Conservation (phyloP, 1,140 invertebrate genomes). For the Aricia agestis region DNA sequence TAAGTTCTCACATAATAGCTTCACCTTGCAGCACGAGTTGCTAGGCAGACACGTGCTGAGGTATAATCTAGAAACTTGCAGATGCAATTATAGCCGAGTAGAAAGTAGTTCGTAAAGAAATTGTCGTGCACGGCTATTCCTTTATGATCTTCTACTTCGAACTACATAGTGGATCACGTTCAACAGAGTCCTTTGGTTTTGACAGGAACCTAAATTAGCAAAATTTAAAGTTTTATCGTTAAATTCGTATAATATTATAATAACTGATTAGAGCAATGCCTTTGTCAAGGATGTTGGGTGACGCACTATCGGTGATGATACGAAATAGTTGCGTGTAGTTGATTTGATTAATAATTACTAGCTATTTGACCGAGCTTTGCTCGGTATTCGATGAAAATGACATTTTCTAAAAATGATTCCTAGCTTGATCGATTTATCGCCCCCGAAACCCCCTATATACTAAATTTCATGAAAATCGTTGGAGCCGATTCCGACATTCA, state of each 20-base stretch:
- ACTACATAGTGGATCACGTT: neutral
- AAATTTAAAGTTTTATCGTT: neutral
- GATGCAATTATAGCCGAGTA: neutral
- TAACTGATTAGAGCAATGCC: neutral
- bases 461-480: too few relatives aligned
- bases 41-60: constrained; percentile 20
- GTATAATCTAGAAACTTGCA: constrained; percentile 9
- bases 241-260: neutral
- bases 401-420: too few relatives aligned
- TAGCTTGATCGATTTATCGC: too few relatives aligned
- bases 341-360: constrained; percentile 1
- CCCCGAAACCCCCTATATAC: too few relatives aligned
- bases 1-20: constrained; percentile 2
- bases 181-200: neutral
- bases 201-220: too few relatives aligned
- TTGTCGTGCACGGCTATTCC: neutral
- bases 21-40: constrained; percentile 12
- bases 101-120: neutral
- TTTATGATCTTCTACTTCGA: neutral
- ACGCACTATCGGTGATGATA: constrained; percentile 1
- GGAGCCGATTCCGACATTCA: too few relatives aligned
- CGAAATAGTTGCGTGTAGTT: neutral
- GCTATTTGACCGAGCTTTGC: too few relatives aligned
- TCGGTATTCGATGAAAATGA: too few relatives aligned
- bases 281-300: constrained; percentile 8